A percentile compares a stretch with the other conserved stretches of the same genome.
Conservation (phyloP, 2,797 vertebrate genomes). For the Cuculus canorus region DNA sequence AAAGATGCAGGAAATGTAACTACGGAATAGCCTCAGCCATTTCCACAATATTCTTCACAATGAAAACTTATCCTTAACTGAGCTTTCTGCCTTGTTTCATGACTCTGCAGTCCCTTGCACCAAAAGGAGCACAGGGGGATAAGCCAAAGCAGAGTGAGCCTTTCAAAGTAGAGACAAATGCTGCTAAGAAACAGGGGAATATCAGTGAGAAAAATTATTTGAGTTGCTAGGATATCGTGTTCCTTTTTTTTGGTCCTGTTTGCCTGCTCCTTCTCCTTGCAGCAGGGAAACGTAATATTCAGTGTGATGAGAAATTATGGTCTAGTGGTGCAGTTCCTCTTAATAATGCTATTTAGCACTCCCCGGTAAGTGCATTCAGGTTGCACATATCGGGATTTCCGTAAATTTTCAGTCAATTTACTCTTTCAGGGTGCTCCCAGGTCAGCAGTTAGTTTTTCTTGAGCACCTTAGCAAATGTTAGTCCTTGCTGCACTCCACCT, state of each 20-base stretch:
- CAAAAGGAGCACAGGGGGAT: neutral
- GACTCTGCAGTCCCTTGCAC: neutral
- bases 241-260: neutral
- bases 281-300: neutral
- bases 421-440: neutral
- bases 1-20: neutral
- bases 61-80: neutral
- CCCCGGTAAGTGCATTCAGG: neutral
- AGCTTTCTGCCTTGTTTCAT: neutral
- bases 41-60: neutral
- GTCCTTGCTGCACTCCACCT: neutral
- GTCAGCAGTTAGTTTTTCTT: neutral
- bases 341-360: neutral
- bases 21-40: neutral
- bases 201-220: neutral
- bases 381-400: neutral
- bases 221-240: neutral
- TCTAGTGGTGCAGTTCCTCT: neutral
- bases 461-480: neutral
- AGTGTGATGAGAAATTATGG: neutral
- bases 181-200: neutral
- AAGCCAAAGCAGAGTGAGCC: neutral
- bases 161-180: neutral
- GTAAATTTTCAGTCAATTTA: neutral
- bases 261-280: neutral